A percentile compares a stretch with the other conserved stretches of the same genome.
These are phyloP conservation scores for Erethizon dorsatum DNA, from an alignment of 2,797 vertebrate genomes.

Conservation along the genomic window DNA sequence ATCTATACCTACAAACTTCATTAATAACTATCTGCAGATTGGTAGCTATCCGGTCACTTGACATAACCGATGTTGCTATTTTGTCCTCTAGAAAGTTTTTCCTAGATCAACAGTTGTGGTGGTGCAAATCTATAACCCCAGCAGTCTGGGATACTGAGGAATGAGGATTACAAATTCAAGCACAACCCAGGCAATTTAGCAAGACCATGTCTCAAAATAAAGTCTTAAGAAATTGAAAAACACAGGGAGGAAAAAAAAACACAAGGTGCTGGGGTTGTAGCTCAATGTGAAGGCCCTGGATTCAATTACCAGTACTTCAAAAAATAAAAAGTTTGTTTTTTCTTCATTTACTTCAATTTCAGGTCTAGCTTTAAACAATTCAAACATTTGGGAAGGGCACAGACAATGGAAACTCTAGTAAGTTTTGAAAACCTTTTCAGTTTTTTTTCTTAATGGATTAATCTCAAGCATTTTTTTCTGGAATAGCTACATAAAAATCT, in stretches of 20 bases:
- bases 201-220: not conserved
- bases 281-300: not conserved
- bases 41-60: conserved; percentile 91
- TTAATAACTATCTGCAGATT: conserved; percentile 92
- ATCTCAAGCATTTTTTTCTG: conserved; percentile 92
- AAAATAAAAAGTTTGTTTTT: not conserved
- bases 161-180: not conserved
- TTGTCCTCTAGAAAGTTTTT: not conserved
- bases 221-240: not conserved
- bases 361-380: not conserved
- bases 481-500: conserved; percentile 95
- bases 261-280: not conserved
- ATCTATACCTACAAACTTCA: conserved; percentile 92
- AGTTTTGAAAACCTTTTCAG: conserved; percentile 93
- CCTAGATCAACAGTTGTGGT: not conserved
- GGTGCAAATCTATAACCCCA: not conserved
- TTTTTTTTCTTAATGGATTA: conserved; percentile 92
- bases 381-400: not conserved
- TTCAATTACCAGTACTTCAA: not conserved
- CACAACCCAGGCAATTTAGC: not conserved
- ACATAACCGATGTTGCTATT: conserved; percentile 91
- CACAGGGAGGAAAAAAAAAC: not conserved
- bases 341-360: not conserved
- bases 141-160: not conserved
- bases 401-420: conserved; percentile 85